Percentiles rank a stretch among this genome's conserved stretches.
These are phyloP conservation scores for Probosciger aterrimus DNA, from an alignment of 2,113 vertebrate species.

Conservation along the genomic window DNA sequence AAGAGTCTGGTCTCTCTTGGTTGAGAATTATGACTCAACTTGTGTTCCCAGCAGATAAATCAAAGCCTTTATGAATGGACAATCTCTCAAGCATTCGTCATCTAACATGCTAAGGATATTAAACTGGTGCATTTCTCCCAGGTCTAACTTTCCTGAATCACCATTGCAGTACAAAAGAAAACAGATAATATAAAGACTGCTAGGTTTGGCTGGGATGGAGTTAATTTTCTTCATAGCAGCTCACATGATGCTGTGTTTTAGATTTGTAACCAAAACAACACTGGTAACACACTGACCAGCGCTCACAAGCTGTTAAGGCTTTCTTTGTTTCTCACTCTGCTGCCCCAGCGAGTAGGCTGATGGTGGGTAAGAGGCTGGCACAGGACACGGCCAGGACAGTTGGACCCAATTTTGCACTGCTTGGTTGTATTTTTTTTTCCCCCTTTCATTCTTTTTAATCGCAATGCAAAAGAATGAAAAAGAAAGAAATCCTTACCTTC, in stretches of 20 bases:
- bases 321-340: not conserved
- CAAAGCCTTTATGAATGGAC: not conserved
- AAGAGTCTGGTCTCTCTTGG: not conserved
- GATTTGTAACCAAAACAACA: not conserved
- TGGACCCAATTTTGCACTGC: not conserved
- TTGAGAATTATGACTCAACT: not conserved
- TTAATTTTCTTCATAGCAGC: not conserved
- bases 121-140: not conserved
- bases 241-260: not conserved
- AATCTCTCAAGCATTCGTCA: not conserved
- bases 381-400: not conserved
- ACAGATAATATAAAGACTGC: not conserved
- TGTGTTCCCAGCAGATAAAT: not conserved
- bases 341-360: not conserved
- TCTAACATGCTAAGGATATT: not conserved
- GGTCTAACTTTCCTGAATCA: not conserved
- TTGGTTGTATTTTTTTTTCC: not conserved
- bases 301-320: not conserved
- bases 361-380: not conserved
- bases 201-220: not conserved
- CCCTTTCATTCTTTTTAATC: not conserved
- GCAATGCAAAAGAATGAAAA: not conserved
- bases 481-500: conserved; percentile 72
- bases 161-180: not conserved
- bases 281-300: not conserved